phyloP scores from a whole-genome alignment of 2,797 vertebrate genomes.

The Platyrinchus mystaceus region DNA sequence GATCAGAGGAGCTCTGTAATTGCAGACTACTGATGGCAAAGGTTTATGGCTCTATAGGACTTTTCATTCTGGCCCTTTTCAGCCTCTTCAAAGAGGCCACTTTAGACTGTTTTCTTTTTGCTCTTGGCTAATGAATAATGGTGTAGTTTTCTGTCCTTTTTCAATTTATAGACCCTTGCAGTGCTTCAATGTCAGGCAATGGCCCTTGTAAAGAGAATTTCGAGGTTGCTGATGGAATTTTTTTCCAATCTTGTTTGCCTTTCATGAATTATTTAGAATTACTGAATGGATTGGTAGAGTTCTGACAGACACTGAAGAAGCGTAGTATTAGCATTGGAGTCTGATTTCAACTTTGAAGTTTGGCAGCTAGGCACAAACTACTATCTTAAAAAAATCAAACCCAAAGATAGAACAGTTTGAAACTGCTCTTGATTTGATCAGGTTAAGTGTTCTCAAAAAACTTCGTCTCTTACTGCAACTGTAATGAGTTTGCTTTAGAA shows the following conservation, averaged over 20 bases:
- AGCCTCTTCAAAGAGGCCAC: not conserved
- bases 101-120: not conserved
- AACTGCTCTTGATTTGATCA: not conserved
- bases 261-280: not conserved
- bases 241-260: not conserved
- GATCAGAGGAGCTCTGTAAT: not conserved
- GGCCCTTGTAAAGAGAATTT: not conserved
- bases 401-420: not conserved
- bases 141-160: not conserved
- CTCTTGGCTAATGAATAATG: not conserved
- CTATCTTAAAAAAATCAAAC: not conserved
- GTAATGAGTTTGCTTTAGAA: not conserved
- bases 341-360: not conserved
- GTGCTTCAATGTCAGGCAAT: not conserved
- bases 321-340: not conserved
- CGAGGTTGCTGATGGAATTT: not conserved
- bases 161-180: not conserved
- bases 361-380: not conserved
- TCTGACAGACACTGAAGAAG: not conserved
- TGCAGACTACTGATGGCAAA: not conserved
- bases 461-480: not conserved
- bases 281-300: not conserved
- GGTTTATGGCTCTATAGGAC: not conserved
- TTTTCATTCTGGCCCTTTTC: not conserved
- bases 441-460: not conserved